Conservation (phyloP, 2,797 vertebrate species). For the Garrulus glandarius region DNA sequence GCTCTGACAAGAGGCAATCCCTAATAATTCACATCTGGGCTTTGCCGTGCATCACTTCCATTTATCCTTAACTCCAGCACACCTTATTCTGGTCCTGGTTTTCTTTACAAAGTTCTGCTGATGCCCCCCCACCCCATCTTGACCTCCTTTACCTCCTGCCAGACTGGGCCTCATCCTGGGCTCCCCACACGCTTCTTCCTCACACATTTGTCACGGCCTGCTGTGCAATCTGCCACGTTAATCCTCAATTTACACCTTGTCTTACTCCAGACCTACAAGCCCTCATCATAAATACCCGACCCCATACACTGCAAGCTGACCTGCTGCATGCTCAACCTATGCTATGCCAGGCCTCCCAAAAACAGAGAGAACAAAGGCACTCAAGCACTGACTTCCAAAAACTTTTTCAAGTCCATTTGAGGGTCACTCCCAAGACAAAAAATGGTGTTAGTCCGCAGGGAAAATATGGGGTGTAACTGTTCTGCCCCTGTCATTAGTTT, state of each 20-base stretch:
- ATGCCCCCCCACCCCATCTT: neutral
- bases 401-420: neutral
- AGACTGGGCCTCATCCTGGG: neutral
- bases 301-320: neutral
- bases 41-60: fast-evolving
- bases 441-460: neutral
- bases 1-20: neutral
- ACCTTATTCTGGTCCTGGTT: neutral
- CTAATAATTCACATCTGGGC: neutral
- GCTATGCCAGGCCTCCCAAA: neutral
- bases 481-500: neutral
- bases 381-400: neutral
- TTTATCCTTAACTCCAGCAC: neutral
- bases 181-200: neutral
- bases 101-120: neutral
- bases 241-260: neutral
- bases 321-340: fast-evolving
- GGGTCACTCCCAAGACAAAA: neutral
- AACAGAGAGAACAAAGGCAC: neutral
- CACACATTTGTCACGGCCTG: neutral
- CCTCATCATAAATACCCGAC: neutral
- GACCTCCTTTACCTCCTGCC: neutral
- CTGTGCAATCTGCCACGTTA: neutral
- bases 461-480: neutral
- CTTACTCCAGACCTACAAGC: neutral